Evolutionary conservation across 1,140 invertebrate genomes (phyloP).

Genomic region (Druon quercuslanigerum): DNA sequence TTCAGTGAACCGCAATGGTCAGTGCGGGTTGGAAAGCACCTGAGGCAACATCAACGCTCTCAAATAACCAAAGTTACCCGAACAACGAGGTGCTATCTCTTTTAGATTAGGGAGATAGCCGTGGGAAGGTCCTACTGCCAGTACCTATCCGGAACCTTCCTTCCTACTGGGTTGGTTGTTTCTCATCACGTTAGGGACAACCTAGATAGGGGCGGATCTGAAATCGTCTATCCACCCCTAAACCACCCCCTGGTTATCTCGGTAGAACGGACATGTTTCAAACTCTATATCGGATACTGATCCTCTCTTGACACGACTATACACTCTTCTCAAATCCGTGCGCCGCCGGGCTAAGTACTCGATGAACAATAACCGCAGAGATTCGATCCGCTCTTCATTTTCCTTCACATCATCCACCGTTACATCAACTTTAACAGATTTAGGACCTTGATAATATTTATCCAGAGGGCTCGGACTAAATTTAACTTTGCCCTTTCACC

Average conservation of each 20-base stretch:
- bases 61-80: slow-evolving; percentile 26
- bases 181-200: slow-evolving; percentile 49
- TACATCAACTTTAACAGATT: background rate
- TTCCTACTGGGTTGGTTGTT: slow-evolving; percentile 30
- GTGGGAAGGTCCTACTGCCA: slow-evolving; percentile 64
- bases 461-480: too few species aligned
- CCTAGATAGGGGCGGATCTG: slow-evolving; percentile 46
- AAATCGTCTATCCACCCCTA: slow-evolving; percentile 46
- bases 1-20: slow-evolving; percentile 30
- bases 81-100: slow-evolving; percentile 24
- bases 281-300: slow-evolving; percentile 66
- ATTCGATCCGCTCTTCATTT: slow-evolving; percentile 15
- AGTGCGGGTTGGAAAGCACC: slow-evolving; percentile 14
- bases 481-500: background rate
- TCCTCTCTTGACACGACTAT: slow-evolving; percentile 67
- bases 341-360: slow-evolving; percentile 35
- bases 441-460: background rate
- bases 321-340: slow-evolving; percentile 62
- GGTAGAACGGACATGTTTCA: slow-evolving; percentile 57
- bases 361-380: slow-evolving; percentile 32
- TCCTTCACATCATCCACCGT: background rate
- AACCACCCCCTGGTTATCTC: slow-evolving; percentile 48
- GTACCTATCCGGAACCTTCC: slow-evolving; percentile 52
- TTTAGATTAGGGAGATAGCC: slow-evolving; percentile 47
- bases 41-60: slow-evolving; percentile 23